Evolutionary conservation across 2,113 vertebrate genomes (phyloP), one percentile per base, ranked within the genome.

Genomic region (Rattus norvegicus): DNA sequence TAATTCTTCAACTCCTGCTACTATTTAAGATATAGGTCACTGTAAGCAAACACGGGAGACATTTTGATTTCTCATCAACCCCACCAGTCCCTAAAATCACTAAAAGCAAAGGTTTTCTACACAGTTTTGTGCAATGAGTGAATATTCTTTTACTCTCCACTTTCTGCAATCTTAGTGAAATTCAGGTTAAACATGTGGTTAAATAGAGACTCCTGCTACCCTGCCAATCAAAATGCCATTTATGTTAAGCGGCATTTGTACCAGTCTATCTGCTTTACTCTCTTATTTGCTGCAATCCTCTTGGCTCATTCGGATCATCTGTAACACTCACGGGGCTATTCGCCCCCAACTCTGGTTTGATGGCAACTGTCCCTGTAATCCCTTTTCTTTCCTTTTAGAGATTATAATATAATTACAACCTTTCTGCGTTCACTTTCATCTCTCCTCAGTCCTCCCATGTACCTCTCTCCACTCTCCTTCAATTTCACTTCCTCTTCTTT

Each of bases 11-110:
- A 22, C 49, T 12, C 33, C 90, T 90, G 77, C 47, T 90, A 6
- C 69, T 89, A 5, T 52, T 47, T 59, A 91, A 81, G 54, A 84
- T 72, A 28, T 75, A 84, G 33, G 33, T 84, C 91, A 69, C 88
- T 95, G 4, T 59, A 86, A 81, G 88, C 20, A 89, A 95, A 87
- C 85, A 26, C 16, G 9, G 84, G 80, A 36, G 65, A 75, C 91
- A 39, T 52, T 91, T 73, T 84, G 63, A 84, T 70, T 93, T 30
- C 17, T 70, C 69, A 24, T 13, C 85, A 88, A 85, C 4, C 43
- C 28, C 8, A 93, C 59, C 43, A 39, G 56, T 89, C 16, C 33
- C 86, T 83, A 92, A 63, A 43, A 75, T 11, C 61, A 49, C 39
- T 63, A 63, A 83, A 75, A 16, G 5, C 47, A 52, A 84, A 1